These are phyloP conservation scores for Reticulitermes speratus DNA, from an alignment of 1,140 invertebrate species.

Conservation along the genomic window DNA sequence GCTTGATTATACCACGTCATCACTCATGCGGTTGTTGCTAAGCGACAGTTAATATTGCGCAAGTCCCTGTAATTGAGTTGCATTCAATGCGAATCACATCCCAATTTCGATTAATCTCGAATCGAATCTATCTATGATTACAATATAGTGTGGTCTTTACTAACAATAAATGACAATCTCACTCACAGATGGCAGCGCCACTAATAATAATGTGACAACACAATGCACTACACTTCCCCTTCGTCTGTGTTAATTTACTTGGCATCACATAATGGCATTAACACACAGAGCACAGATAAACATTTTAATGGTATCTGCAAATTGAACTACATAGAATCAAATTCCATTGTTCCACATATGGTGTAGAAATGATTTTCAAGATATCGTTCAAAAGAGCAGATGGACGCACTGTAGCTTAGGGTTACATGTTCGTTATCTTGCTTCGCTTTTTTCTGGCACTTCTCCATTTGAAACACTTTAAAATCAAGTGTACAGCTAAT, in stretches of 20 bases:
- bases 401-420: neutral
- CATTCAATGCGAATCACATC: constrained; percentile 18
- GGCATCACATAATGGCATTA: constrained; percentile 15
- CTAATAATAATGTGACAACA: constrained; percentile 14
- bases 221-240: constrained; percentile 16
- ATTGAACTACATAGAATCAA: constrained; percentile 17
- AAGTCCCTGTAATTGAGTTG: constrained; percentile 14
- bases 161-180: constrained; percentile 17
- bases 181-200: constrained; percentile 12
- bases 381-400: neutral
- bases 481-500: no score
- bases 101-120: constrained; percentile 16
- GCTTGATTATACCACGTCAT: neutral
- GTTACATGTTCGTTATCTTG: neutral
- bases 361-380: neutral
- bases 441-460: neutral
- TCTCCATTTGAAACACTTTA: no score
- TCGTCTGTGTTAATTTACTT: constrained; percentile 12
- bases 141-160: constrained; percentile 2
- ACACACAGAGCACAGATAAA: constrained; percentile 1
- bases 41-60: constrained; percentile 18
- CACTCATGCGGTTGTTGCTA: constrained; percentile 9
- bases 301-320: constrained; percentile 14
- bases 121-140: constrained; percentile 17
- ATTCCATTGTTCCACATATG: constrained; percentile 6